Conservation (phyloP, 2,888 invertebrate genomes). For the Thereva unica region DNA sequence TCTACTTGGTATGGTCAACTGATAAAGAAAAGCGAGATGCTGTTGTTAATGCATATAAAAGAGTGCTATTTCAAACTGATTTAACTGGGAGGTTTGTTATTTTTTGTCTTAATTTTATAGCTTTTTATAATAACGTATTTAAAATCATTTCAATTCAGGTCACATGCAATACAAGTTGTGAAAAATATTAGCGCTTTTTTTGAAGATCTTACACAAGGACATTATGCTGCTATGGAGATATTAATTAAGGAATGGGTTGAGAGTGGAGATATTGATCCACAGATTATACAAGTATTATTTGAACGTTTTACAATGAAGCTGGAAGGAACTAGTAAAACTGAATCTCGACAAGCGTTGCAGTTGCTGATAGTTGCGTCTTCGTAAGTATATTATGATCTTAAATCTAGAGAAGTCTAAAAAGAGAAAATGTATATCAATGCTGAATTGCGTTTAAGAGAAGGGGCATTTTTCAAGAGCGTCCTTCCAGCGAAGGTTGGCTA, state of each 20-base stretch:
- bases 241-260: constrained; percentile 67
- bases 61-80: constrained; percentile 56
- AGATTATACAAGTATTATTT: constrained; percentile 75
- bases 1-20: constrained; percentile 78
- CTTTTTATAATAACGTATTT: neutral
- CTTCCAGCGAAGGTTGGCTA: too few relatives aligned
- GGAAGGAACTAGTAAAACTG: constrained; percentile 69
- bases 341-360: constrained; percentile 74
- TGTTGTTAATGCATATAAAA: constrained; percentile 76
- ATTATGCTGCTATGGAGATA: constrained; percentile 65
- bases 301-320: constrained; percentile 78
- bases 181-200: constrained; percentile 64
- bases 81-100: constrained; percentile 48
- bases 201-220: constrained; percentile 62
- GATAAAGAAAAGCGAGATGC: constrained; percentile 75
- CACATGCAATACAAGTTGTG: constrained; percentile 63
- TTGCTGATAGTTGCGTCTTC: constrained; percentile 77
- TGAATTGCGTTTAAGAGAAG: too few relatives aligned
- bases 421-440: neutral
- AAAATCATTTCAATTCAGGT: constrained; percentile 50
- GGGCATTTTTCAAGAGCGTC: too few relatives aligned
- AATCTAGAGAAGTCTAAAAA: neutral
- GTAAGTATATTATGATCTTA: constrained; percentile 48
- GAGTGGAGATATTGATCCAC: constrained; percentile 62
- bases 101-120: neutral